Evolutionary conservation across 2,888 invertebrate species (phyloP).

Genomic region (Drosophila anomelani): DNA sequence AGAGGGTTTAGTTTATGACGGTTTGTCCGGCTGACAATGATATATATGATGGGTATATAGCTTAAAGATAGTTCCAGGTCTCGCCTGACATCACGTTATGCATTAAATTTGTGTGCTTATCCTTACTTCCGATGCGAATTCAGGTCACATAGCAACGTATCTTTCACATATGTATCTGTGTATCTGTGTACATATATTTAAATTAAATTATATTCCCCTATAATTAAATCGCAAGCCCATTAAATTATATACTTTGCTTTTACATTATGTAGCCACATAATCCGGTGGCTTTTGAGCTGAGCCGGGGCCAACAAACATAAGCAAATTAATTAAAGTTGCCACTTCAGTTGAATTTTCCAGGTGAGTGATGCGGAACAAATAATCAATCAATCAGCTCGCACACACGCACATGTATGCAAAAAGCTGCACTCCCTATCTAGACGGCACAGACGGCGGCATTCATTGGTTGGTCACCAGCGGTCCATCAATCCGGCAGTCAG

Average conservation of each 20-base stretch:
- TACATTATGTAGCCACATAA: slow-evolving; percentile 28
- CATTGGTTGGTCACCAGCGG: slow-evolving; percentile 49
- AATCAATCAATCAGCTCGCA: slow-evolving; percentile 83
- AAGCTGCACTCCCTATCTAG: slow-evolving; percentile 72
- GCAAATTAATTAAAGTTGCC: slow-evolving; percentile 82
- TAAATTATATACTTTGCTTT: slow-evolving; percentile 52
- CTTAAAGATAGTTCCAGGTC: not conserved
- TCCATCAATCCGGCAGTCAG: slow-evolving; percentile 43
- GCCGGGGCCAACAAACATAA: slow-evolving; percentile 61
- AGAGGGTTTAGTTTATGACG: slow-evolving; percentile 35
- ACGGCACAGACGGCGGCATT: slow-evolving; percentile 63
- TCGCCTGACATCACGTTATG: slow-evolving; percentile 17
- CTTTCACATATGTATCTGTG: not conserved
- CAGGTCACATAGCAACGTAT: slow-evolving; percentile 30
- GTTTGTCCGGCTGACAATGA: slow-evolving; percentile 1
- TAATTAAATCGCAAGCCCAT: slow-evolving; percentile 56
- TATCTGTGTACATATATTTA: slow-evolving; percentile 18
- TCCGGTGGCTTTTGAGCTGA: slow-evolving; percentile 36
- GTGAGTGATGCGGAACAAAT: slow-evolving; percentile 84
- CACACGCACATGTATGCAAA: slow-evolving; percentile 47
- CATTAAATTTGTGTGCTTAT: slow-evolving; percentile 7
- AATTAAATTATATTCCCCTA: slow-evolving; percentile 43
- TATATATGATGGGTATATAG: slow-evolving; percentile 5
- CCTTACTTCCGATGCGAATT: slow-evolving; percentile 32
- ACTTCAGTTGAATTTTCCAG: slow-evolving; percentile 84